A percentile compares a stretch with the other conserved stretches of the same genome.
Conservation (phyloP, 37 sponge, comb jelly and placozoan genomes). For the Lycopodina hypogea region DNA sequence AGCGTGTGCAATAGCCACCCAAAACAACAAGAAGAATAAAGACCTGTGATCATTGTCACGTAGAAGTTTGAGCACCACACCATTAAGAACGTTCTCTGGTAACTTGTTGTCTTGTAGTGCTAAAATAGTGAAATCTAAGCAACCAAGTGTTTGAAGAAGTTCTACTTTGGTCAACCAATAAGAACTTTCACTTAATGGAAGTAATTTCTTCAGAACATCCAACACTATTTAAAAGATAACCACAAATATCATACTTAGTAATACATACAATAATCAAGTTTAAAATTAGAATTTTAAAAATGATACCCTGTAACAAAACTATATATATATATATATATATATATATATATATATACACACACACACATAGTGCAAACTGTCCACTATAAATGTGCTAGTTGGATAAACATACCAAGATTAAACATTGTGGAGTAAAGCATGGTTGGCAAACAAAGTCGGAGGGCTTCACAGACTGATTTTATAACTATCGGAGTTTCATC, state of each 20-base stretch:
- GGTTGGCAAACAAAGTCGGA: constrained; percentile 51
- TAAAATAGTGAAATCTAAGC: constrained; percentile 32
- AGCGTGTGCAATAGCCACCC: neutral
- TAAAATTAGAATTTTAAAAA: neutral
- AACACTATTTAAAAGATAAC: too few species aligned
- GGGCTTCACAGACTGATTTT: constrained; percentile 68
- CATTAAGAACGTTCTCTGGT: constrained; percentile 19
- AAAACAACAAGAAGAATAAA: neutral
- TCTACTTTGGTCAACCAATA: constrained; percentile 78
- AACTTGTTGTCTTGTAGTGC: constrained; percentile 16
- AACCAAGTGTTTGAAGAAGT: constrained; percentile 51
- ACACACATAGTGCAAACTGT: too few species aligned
- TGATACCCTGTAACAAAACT: neutral
- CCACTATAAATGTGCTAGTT: neutral
- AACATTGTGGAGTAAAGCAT: constrained; percentile 20
- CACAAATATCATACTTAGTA: neutral
- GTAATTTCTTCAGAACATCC: constrained; percentile 43
- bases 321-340: neutral
- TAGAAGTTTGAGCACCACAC: constrained; percentile 34
- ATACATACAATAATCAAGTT: neutral
- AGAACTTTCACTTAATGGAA: constrained; percentile 48
- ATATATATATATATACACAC: too few species aligned
- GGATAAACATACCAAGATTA: neutral
- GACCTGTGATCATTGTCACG: constrained; percentile 53
- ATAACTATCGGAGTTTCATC: constrained; percentile 56